Base-by-base conservation (phyloP, 2,888 invertebrate genomes). In the Leptinotarsa tumamoca region DNA sequence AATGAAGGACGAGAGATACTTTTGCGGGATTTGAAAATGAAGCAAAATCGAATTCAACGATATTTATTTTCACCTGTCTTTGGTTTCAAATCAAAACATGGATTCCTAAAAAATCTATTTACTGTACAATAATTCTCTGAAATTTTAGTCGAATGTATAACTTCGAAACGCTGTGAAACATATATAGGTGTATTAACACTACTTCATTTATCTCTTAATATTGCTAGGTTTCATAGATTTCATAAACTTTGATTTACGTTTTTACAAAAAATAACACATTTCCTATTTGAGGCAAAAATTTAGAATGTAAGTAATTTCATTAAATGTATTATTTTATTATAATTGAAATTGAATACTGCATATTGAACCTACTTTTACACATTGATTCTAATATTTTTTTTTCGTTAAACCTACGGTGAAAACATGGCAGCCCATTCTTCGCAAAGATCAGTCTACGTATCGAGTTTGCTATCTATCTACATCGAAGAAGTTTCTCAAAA, bases 281-380 rank as follows among this genome's bases (percentile, higher is more conserved):
- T 83, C 78, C 84, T 86, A 85, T 85, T 83, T 23, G 83, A 87
- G 87, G 87, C 87, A 86, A 85, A 83, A 85, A 84, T 87, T 87
- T 87, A 87, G 86, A 87, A 87, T 87, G 84, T 85, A 81, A 81
- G 82, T 85, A 81, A 70, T 78, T 80, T 80, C 54, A 80, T 80
- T 75, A 61, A 74, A 78, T 74, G 71, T 72, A 73, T 78, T 73
- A 69, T 78, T 78, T 51, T 75, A 43, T 18, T 69, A 50, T 78
- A 75, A 74, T 78, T 79, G 77, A 75, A 76, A 75, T 78, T 72
- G 80, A 79, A 78, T 81, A 79, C 77, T 80, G 76, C 69, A 73
- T 78, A 77, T 74, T 72, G 73, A 73, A 78, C 73, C 79, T 79
- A 80, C 72, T 74, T 74, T 77, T 76, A 76, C 80, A 82, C 80